Evolutionary conservation across 1,140 invertebrate genomes (phyloP).

Genomic region (Ostrea edulis): DNA sequence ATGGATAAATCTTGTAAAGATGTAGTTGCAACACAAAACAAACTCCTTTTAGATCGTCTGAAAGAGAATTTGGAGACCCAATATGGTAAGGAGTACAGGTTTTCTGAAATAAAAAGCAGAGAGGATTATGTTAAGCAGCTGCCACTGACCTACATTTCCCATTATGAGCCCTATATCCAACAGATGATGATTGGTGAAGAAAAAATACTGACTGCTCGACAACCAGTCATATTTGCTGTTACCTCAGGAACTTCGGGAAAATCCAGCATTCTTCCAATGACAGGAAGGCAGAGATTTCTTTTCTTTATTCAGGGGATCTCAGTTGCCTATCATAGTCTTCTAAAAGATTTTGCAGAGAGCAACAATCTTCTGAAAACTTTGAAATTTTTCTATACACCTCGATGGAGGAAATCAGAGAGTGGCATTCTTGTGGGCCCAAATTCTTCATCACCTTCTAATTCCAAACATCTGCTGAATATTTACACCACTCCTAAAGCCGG

Average conservation of each 20-base stretch:
- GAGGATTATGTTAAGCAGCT: constrained; percentile 70
- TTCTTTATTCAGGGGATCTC: constrained; percentile 75
- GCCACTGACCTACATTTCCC: constrained; percentile 69
- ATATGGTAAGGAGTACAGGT: constrained; percentile 72
- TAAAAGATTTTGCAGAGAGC: constrained; percentile 63
- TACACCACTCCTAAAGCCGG: constrained; percentile 75
- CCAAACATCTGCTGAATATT: constrained; percentile 71
- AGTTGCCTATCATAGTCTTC: constrained; percentile 68
- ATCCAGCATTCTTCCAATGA: constrained; percentile 73
- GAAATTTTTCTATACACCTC: constrained; percentile 77
- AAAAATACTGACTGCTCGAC: constrained; percentile 68
- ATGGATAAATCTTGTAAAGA: constrained; percentile 67
- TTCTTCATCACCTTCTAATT: constrained; percentile 75
- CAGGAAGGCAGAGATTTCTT: constrained; percentile 64
- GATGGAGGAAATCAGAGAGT: constrained; percentile 65
- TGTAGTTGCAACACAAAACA: constrained; percentile 66
- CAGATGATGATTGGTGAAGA: constrained; percentile 73
- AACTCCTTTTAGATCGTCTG: constrained; percentile 67
- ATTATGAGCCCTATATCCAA: constrained; percentile 74
- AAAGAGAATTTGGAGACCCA: constrained; percentile 70
- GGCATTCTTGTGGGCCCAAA: constrained; percentile 76
- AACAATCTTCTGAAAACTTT: constrained; percentile 71
- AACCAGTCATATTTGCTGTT: constrained; percentile 74
- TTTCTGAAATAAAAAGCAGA: constrained; percentile 68
- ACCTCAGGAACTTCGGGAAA: constrained; percentile 78